phyloP scores from a whole-genome alignment of 2,797 vertebrate genomes.

The Chlorospingus flavigularis region DNA sequence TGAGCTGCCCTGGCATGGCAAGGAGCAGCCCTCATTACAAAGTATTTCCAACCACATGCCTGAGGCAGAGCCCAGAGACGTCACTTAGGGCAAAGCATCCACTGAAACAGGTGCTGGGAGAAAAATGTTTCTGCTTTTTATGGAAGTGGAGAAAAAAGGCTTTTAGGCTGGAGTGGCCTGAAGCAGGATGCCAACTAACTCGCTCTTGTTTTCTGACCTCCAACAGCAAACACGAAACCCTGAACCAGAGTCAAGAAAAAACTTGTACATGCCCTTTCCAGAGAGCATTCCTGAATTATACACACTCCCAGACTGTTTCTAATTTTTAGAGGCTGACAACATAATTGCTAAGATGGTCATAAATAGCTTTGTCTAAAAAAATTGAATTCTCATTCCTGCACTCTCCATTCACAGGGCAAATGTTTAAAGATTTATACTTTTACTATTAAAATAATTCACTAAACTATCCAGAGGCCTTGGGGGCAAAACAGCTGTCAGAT shows the following conservation, averaged over 20 bases:
- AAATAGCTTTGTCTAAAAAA: slow-evolving; percentile 14
- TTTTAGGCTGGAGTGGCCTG: background rate
- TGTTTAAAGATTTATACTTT: background rate
- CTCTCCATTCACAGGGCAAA: background rate
- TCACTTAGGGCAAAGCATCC: slow-evolving; percentile 7
- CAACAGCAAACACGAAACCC: background rate
- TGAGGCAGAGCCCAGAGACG: background rate
- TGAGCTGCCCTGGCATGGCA: background rate
- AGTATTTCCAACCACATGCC: slow-evolving; percentile 38
- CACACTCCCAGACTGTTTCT: slow-evolving; percentile 1
- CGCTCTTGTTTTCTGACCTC: background rate
- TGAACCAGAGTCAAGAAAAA: slow-evolving; percentile 1
- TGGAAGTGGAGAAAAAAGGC: background rate
- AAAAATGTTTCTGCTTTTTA: slow-evolving; percentile 36
- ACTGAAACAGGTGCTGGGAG: slow-evolving; percentile 25
- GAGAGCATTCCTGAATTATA: slow-evolving; percentile 23
- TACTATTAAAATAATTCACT: slow-evolving; percentile 20
- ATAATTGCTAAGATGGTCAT: slow-evolving; percentile 13
- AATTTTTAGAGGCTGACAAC: slow-evolving; percentile 51
- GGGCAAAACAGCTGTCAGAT: slow-evolving; percentile 28
- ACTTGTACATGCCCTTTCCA: background rate
- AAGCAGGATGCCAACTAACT: background rate
- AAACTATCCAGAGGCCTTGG: background rate
- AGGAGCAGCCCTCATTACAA: background rate
- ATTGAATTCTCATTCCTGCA: background rate